phyloP scores from a whole-genome alignment of 92 coral and sea anemone genomes.

The Blastomussa wellsi region DNA sequence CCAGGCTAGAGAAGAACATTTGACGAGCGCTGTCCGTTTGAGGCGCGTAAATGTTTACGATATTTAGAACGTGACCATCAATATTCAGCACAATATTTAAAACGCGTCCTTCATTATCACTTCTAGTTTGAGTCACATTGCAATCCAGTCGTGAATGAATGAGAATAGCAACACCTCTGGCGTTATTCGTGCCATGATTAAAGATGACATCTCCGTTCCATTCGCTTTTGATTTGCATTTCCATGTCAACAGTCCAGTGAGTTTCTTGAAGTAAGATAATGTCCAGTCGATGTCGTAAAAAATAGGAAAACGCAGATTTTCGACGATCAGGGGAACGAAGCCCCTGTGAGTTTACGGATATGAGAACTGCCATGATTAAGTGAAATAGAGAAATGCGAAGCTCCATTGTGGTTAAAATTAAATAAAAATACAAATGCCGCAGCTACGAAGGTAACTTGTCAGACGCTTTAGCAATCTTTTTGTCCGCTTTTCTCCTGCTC shows the following conservation, averaged over 20 bases:
- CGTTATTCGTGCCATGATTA: slow-evolving; percentile 20
- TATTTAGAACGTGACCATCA: background rate
- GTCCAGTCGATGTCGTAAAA: slow-evolving; percentile 18
- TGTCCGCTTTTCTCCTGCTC: too few relatives aligned
- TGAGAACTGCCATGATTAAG: background rate
- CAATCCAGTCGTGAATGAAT: slow-evolving; percentile 22
- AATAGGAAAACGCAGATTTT: slow-evolving; percentile 10
- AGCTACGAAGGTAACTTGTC: too few relatives aligned
- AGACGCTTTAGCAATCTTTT: too few relatives aligned
- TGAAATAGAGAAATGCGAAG: background rate
- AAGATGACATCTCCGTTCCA: slow-evolving; percentile 37
- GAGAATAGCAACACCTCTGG: slow-evolving; percentile 49
- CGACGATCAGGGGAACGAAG: slow-evolving; percentile 23
- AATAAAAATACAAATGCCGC: too few relatives aligned
- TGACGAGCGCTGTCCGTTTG: slow-evolving; percentile 17
- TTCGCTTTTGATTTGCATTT: slow-evolving; percentile 30
- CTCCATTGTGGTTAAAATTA: background rate
- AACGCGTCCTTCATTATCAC: slow-evolving; percentile 16
- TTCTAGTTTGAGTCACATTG: background rate
- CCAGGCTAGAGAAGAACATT: background rate
- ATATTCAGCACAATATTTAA: background rate
- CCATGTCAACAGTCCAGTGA: slow-evolving; percentile 25
- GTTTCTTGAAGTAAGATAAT: slow-evolving; percentile 58
- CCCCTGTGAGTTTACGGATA: slow-evolving; percentile 36
- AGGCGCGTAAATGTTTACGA: slow-evolving; percentile 33